These are phyloP conservation scores for Euthynnus affinis DNA, from an alignment of 2,797 vertebrate species.

Conservation along the genomic window DNA sequence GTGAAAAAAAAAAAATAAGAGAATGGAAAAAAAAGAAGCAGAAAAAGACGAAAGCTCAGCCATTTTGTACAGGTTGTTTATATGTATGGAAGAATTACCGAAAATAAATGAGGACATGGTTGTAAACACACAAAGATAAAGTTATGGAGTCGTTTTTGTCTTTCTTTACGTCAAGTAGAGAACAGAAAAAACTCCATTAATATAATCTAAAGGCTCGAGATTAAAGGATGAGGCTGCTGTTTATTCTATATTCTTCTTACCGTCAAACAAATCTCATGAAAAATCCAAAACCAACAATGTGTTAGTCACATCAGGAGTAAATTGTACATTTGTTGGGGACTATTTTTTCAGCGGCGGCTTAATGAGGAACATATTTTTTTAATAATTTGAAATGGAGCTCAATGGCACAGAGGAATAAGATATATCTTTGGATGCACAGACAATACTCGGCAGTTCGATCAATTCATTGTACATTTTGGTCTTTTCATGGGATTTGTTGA, in stretches of 20 bases:
- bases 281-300: too few species aligned
- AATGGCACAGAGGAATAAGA: background rate
- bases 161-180: background rate
- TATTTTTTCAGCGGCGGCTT: slow-evolving; percentile 2
- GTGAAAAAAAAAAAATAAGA: slow-evolving; percentile 82
- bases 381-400: background rate
- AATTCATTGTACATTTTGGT: background rate
- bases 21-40: slow-evolving; percentile 81
- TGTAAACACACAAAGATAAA: slow-evolving; percentile 57
- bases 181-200: background rate
- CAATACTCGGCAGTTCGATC: too few species aligned
- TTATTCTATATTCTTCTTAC: too few species aligned
- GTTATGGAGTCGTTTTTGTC: slow-evolving; percentile 17
- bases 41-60: slow-evolving; percentile 67
- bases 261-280: too few species aligned
- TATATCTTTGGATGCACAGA: background rate
- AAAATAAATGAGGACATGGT: slow-evolving; percentile 87
- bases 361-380: background rate
- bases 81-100: slow-evolving; percentile 90
- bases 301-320: too few species aligned
- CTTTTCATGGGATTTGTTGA: background rate
- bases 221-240: too few species aligned
- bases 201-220: too few species aligned
- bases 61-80: slow-evolving; percentile 94
- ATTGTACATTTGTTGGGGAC: background rate